Conservation (phyloP, 2,888 invertebrate species). For the Rhagophthalmus giganteus region DNA sequence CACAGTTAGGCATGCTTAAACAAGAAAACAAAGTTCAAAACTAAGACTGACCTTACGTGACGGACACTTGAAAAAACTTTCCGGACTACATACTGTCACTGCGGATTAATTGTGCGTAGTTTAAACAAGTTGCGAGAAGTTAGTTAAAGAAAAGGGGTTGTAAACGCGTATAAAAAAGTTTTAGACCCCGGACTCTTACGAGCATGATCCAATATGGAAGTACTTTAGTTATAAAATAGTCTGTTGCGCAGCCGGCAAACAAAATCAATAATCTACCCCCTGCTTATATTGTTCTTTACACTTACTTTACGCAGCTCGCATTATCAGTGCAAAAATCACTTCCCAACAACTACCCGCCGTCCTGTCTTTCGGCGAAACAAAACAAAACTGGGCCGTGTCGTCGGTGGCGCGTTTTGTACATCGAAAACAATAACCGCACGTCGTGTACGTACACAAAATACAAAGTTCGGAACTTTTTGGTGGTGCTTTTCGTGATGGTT, state of each 20-base stretch:
- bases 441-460: conserved; percentile 7
- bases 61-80: conserved; percentile 29
- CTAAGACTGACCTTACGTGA: conserved; percentile 36
- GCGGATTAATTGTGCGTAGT: conserved; percentile 38
- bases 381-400: neutral
- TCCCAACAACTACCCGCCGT: conserved; percentile 14
- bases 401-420: conserved; percentile 6
- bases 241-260: conserved; percentile 42
- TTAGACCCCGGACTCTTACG: conserved; percentile 48
- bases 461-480: conserved; percentile 27
- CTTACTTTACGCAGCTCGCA: conserved; percentile 33
- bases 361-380: conserved; percentile 1
- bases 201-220: conserved; percentile 51
- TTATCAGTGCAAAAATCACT: conserved; percentile 27
- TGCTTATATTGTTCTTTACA: conserved; percentile 38
- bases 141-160: conserved; percentile 46
- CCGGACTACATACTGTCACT: conserved; percentile 32
- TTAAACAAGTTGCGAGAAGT: conserved; percentile 48
- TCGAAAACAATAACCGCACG: conserved; percentile 11
- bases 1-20: conserved; percentile 42
- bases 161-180: conserved; percentile 51
- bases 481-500: conserved; percentile 31
- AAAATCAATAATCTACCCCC: conserved; percentile 43
- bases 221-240: conserved; percentile 43
- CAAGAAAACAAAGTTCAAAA: conserved; percentile 35